These are phyloP conservation scores for Hedya salicella DNA, from an alignment of 2,888 invertebrate species.

Conservation along the genomic window DNA sequence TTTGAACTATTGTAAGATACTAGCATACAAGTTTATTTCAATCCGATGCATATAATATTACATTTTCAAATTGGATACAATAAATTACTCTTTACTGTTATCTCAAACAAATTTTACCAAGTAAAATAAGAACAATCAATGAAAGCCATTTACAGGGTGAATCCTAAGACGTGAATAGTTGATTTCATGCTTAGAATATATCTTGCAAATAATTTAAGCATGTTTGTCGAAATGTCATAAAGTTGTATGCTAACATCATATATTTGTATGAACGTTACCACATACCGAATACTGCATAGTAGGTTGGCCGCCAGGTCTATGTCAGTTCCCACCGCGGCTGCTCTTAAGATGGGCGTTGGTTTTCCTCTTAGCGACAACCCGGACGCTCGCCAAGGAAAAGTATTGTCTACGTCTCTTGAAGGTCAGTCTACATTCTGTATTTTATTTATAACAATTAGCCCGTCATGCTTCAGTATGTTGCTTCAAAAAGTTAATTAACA, in stretches of 20 bases:
- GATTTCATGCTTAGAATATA: no score
- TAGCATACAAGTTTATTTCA: constrained; percentile 3
- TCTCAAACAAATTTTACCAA: no score
- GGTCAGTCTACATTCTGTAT: constrained; percentile 63
- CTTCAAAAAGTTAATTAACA: no score
- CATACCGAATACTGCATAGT: constrained; percentile 42
- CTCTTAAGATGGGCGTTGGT: constrained; percentile 94
- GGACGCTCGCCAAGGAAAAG: constrained; percentile 89
- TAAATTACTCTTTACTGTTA: no score
- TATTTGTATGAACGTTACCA: constrained; percentile 8
- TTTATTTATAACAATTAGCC: not conserved
- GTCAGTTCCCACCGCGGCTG: constrained; percentile 92
- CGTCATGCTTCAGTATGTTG: no score
- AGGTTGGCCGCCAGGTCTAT: constrained; percentile 83
- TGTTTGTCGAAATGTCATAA: no score
- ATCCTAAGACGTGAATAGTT: no score
- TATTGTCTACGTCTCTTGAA: constrained; percentile 86
- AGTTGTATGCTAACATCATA: no score
- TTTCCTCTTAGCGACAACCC: constrained; percentile 91
- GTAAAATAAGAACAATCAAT: no score
- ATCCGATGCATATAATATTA: not conserved
- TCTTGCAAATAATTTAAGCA: no score
- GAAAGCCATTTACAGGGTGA: no score
- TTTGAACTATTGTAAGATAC: not conserved
- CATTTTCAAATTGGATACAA: no score